Evolutionary conservation across 2,888 invertebrate species (phyloP).

Genomic region (Parnassius orleans): DNA sequence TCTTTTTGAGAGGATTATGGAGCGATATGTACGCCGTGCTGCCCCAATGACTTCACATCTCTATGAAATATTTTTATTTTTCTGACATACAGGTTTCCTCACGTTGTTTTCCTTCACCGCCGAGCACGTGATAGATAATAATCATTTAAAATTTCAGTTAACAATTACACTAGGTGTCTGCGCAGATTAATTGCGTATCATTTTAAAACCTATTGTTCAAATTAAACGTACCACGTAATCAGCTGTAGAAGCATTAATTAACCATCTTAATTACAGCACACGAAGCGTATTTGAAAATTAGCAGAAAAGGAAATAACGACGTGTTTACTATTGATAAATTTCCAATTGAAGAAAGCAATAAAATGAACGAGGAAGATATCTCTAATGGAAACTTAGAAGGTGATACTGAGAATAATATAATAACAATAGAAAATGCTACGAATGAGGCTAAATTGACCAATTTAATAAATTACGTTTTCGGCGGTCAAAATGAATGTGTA

Average conservation of each 20-base stretch:
- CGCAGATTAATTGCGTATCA: too few species aligned
- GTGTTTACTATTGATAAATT: conserved; percentile 33
- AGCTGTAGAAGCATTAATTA: background rate
- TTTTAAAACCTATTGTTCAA: too few species aligned
- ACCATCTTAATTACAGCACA: conserved; percentile 47
- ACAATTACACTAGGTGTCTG: too few species aligned
- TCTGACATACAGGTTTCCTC: too few species aligned
- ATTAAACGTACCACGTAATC: too few species aligned
- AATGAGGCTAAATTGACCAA: conserved; percentile 17
- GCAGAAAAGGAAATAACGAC: conserved; percentile 28
- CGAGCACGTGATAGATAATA: too few species aligned
- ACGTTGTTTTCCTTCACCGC: too few species aligned
- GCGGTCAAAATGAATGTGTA: conserved; percentile 21
- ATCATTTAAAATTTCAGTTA: too few species aligned
- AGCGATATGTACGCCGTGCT: too few species aligned
- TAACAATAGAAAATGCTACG: conserved; percentile 9
- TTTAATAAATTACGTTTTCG: conserved; percentile 25
- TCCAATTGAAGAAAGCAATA: conserved; percentile 32
- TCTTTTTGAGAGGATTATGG: too few species aligned
- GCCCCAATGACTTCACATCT: too few species aligned
- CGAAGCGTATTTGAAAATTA: conserved; percentile 53
- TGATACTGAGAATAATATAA: conserved; percentile 61
- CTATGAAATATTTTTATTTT: too few species aligned
- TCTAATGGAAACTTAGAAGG: conserved; percentile 1
- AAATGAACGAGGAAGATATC: conserved; percentile 20